Evolutionary conservation across 2,888 invertebrate genomes (phyloP), one percentile per base, ranked within the genome.

Genomic region (Apotomis betuletana): DNA sequence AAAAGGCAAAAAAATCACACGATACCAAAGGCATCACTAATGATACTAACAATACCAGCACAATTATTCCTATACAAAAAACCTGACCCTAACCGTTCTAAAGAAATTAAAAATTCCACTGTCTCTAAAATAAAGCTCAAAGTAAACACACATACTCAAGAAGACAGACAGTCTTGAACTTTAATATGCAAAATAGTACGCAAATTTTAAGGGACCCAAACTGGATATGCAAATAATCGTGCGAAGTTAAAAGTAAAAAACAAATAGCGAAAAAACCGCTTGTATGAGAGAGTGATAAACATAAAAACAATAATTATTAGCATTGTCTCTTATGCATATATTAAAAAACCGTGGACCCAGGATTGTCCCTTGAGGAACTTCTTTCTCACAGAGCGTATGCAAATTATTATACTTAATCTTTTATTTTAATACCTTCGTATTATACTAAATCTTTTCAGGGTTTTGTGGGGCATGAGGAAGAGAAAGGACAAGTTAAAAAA

Each of bases 401-500:
- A 92, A 91, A 92, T 92, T 77, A 75, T 87, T 83, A 85, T 86
- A 85, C 87, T 86, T 89, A 89, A 91, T 93, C 93, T 91, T 93
- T 93, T 93, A 92, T 93, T 93, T 93, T 93, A 93, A 93, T 92
- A 83, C 85, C 88, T 89, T 90, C 91, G 85, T 89, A 88, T 93
- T 93, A 91, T 92, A 86, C 86, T 87, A 85, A 83, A 85, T 85
- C 89, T 83, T 85, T 91, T 87, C 83, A 86, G 77, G 76, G 76
- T 79, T 78, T 83, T 71, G 85, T 87, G 81, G 90, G 91, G 90
- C 85, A 80, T 76, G 78, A 77, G 83, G 82, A 83, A 81, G 82
- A 80, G 83, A 85, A 87, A 86, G 84, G 78, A 79, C 75, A 78
- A 80, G 80, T 82, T 77, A 80, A 84, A 85, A 91, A 91, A 92